Evolutionary conservation across 2,888 invertebrate genomes (phyloP), one percentile per base, ranked within the genome.

Genomic region (Eugnorisma glareosa): DNA sequence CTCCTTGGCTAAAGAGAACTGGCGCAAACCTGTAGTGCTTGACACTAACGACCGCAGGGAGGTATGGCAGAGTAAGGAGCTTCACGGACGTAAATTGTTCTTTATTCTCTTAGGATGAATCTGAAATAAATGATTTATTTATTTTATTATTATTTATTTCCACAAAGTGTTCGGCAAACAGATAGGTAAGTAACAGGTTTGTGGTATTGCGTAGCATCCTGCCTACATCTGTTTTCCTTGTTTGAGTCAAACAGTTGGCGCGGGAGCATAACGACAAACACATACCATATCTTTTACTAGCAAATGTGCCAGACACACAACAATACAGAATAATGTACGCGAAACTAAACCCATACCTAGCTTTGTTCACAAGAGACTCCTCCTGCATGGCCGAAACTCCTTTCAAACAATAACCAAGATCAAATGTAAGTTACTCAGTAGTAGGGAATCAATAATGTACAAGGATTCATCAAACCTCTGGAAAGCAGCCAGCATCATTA

Each of bases 201-300:
- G n/a, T 31, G 37, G n/a, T 45, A 15, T 31, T n/a, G 40, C 40
- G 24, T 24, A 31, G 18, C 45, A 21, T 57, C 54, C 48, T 15
- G 7, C 15, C n/a, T 5, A 15, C 11, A 15, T 45, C 43, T 24
- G 35, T 82, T 82, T 79, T 69, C 71, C 83, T 82, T 43, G 15
- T 82, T 71, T 66, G 68, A 64, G 48, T 79, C 63, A 61, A 15
- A 18, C n/a, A 15, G n/a, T 43, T 3, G 59, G 11, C 35, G 48
- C 67, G 43, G 75, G 57, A 24, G 18, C 35, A 7, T 48, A 67
- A n/a, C 35, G 15, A 64, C 57, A 6, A 24, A 59, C 37, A 66
- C 10, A 51, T 15, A 24, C 8, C 54, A 48, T 54, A 61, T 54
- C 37, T 54, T 18, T 21, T n/a, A n/a, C 13, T 21, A 21, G 51